phyloP scores from a whole-genome alignment of 2,888 invertebrate species.

The Phyllotreta cruciferae region DNA sequence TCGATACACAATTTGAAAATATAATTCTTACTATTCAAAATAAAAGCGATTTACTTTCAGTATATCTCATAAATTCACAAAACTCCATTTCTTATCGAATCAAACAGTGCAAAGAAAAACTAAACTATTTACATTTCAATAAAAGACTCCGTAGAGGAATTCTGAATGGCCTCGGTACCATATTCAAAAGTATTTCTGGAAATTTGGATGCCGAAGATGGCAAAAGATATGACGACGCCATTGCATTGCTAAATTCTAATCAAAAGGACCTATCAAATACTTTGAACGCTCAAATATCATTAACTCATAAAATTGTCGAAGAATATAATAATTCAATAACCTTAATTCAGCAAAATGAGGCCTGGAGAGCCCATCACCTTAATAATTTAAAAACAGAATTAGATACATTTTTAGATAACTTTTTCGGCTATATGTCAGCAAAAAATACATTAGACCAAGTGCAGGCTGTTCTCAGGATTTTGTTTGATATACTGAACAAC shows the following conservation, averaged over 20 bases:
- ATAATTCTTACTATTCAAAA: slow-evolving; percentile 4
- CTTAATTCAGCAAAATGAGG: too few species aligned
- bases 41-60: neutral
- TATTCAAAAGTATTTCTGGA: slow-evolving; percentile 30
- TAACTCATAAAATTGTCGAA: neutral
- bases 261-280: slow-evolving; percentile 5
- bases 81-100: slow-evolving; percentile 6
- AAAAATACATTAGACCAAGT: slow-evolving; percentile 5
- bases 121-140: slow-evolving; percentile 2
- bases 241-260: neutral
- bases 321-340: neutral
- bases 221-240: slow-evolving; percentile 7
- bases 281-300: slow-evolving; percentile 4
- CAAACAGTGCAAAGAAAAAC: slow-evolving; percentile 8
- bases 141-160: slow-evolving; percentile 25
- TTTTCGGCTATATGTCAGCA: neutral
- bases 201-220: slow-evolving; percentile 28
- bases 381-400: neutral
- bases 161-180: slow-evolving; percentile 26
- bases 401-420: neutral
- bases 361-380: neutral
- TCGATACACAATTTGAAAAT: slow-evolving; percentile 15
- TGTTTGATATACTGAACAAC: neutral
- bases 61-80: slow-evolving; percentile 3
- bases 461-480: neutral